A percentile compares a stretch with the other conserved stretches of the same genome.
Conservation (phyloP, 2,113 vertebrate species). For the Girardinichthys multiradiatus region DNA sequence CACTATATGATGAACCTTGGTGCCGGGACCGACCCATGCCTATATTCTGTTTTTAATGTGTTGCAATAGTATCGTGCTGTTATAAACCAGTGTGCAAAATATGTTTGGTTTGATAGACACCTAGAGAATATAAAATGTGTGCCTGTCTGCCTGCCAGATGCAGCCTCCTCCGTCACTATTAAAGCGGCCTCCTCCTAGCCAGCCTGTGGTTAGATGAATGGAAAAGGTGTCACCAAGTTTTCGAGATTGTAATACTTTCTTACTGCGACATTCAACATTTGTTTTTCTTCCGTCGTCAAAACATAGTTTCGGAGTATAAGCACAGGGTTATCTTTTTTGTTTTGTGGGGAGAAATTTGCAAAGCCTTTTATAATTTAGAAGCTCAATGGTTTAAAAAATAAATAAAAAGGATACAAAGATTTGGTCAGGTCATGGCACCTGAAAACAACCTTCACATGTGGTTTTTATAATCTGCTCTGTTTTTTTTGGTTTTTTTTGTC, state of each 20-base stretch:
- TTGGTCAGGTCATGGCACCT: not conserved
- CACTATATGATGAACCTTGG: not conserved
- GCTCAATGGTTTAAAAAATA: not conserved
- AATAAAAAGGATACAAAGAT: not conserved
- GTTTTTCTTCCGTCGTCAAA: constrained; percentile 5
- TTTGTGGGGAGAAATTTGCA: not conserved
- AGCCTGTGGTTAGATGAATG: not conserved
- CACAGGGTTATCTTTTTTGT: not conserved
- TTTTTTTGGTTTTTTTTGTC: constrained; percentile 15
- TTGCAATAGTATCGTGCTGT: constrained; percentile 9
- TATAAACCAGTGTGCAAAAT: constrained; percentile 10
- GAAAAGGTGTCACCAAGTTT: constrained; percentile 6
- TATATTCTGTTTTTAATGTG: constrained; percentile 21
- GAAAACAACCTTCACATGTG: constrained; percentile 13
- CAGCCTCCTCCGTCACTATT: constrained; percentile 4
- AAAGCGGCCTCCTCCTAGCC: constrained; percentile 23
- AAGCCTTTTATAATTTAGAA: not conserved
- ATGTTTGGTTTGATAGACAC: not conserved
- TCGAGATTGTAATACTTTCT: not conserved
- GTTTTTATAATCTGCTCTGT: constrained; percentile 1
- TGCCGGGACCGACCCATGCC: no score
- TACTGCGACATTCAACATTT: not conserved
- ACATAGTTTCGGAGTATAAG: not conserved
- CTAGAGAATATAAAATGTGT: constrained; percentile 25
- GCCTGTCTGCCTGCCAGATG: constrained; percentile 2